Evolutionary conservation across 1,140 invertebrate genomes (phyloP).

Genomic region (Tyrophagus putrescentiae): DNA sequence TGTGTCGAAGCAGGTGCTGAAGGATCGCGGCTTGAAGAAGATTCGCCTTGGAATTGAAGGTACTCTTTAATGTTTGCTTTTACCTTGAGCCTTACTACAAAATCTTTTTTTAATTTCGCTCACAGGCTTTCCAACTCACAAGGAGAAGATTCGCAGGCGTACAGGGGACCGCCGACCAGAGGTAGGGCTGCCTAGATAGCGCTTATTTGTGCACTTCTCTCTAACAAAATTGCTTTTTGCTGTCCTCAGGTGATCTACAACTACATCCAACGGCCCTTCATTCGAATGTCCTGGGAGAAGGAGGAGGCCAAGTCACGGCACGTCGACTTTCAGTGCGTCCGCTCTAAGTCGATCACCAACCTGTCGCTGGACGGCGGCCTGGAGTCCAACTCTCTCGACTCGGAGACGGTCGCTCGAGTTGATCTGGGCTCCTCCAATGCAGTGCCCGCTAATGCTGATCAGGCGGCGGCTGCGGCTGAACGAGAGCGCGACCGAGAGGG

Average conservation of each 20-base stretch:
- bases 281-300: constrained; percentile 99
- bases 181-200: too few species aligned
- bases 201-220: too few species aligned
- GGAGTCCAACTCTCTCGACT: constrained; percentile 2
- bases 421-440: constrained; percentile 15
- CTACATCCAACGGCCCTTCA: constrained; percentile 98
- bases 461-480: too few species aligned
- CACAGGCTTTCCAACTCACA: constrained; percentile 86
- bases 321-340: constrained; percentile 94
- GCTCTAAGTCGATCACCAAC: constrained; percentile 85
- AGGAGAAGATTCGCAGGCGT: constrained; percentile 68
- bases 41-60: constrained; percentile 96
- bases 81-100: neutral
- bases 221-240: too few species aligned
- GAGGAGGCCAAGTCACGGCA: constrained; percentile 97
- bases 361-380: constrained; percentile 41
- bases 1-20: constrained; percentile 86
- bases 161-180: constrained; percentile 40
- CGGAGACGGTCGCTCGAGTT: constrained; percentile 14
- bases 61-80: constrained; percentile 22
- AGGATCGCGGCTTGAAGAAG: constrained; percentile 94
- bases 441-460: too few species aligned
- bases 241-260: constrained; percentile 99
- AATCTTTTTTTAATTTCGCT: constrained; percentile 17
- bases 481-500: too few species aligned